Percentiles rank a stretch among this genome's conserved stretches.
phyloP scores from a whole-genome alignment of 2,113 vertebrate genomes.

The Chloebia gouldiae region DNA sequence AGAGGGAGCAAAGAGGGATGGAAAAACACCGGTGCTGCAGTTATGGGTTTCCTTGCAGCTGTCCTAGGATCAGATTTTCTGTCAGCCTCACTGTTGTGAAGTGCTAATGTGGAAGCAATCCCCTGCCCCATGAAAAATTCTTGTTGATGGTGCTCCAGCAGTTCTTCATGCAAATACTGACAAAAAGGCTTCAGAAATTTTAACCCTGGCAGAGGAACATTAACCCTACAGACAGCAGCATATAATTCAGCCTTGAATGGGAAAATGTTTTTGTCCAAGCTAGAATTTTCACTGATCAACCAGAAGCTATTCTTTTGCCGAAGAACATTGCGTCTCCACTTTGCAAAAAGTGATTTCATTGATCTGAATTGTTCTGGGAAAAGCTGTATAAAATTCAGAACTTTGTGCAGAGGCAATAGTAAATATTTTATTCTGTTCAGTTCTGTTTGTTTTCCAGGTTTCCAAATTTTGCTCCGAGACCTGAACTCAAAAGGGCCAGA shows the following conservation, averaged over 20 bases:
- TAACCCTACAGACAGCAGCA: not conserved
- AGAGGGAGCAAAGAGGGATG: conserved; percentile 5
- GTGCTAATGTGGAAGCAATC: not conserved
- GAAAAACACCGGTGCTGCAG: not conserved
- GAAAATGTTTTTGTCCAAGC: not conserved
- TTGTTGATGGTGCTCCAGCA: not conserved
- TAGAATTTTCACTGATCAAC: not conserved
- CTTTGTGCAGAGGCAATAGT: not conserved
- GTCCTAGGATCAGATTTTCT: not conserved
- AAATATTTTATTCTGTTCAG: not conserved
- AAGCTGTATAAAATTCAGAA: not conserved
- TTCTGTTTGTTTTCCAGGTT: not conserved
- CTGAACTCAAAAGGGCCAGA: not conserved
- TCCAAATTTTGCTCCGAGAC: not conserved
- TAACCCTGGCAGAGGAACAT: not conserved
- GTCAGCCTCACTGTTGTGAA: not conserved
- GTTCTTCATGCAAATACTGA: not conserved
- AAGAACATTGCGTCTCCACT: not conserved
- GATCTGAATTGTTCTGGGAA: not conserved
- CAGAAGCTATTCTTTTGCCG: not conserved
- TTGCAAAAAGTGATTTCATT: not conserved
- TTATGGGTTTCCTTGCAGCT: not conserved
- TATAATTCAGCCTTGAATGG: not conserved
- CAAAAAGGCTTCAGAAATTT: not conserved
- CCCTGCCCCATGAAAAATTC: not conserved